phyloP scores from a whole-genome alignment of 2,888 invertebrate genomes.

The Drosophila meridionalis region DNA sequence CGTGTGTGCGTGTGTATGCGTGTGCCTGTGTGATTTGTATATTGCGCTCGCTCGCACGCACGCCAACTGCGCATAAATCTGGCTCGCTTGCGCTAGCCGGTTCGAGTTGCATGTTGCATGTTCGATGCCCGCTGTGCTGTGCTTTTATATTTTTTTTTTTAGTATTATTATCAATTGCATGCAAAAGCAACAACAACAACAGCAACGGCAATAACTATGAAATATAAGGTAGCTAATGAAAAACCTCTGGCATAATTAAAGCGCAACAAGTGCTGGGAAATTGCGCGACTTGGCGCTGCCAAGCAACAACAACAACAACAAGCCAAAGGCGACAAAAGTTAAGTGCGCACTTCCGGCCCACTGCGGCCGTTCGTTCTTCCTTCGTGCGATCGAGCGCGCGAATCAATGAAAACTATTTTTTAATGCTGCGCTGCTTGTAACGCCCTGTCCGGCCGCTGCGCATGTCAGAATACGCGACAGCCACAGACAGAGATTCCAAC shows the following conservation, averaged over 20 bases:
- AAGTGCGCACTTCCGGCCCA: slow-evolving; percentile 73
- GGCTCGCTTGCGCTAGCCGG: slow-evolving; percentile 33
- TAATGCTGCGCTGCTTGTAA: slow-evolving; percentile 48
- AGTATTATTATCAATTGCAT: slow-evolving; percentile 53
- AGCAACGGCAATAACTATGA: not conserved
- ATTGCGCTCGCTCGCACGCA: slow-evolving; percentile 61
- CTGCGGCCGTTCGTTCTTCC: slow-evolving; percentile 53
- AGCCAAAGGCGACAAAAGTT: slow-evolving; percentile 69
- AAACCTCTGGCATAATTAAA: slow-evolving; percentile 57
- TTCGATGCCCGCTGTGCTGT: slow-evolving; percentile 43
- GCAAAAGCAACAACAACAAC: slow-evolving; percentile 30
- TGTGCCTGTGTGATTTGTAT: slow-evolving; percentile 60
- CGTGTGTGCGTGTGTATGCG: slow-evolving; percentile 12
- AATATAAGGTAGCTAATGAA: slow-evolving; percentile 20
- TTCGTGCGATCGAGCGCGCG: slow-evolving; percentile 33
- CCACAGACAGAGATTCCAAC: slow-evolving; percentile 67
- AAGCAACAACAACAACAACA: slow-evolving; percentile 5
- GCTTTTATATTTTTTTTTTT: not conserved
- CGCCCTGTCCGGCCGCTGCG: slow-evolving; percentile 54
- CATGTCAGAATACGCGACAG: slow-evolving; percentile 74
- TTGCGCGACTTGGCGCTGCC: slow-evolving; percentile 39
- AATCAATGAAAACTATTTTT: slow-evolving; percentile 58
- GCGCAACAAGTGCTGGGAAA: slow-evolving; percentile 60
- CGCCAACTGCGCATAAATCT: slow-evolving; percentile 7
- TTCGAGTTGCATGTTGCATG: slow-evolving; percentile 68